Base-by-base conservation (phyloP, 2,888 invertebrate species). In the Phortica okadai region DNA sequence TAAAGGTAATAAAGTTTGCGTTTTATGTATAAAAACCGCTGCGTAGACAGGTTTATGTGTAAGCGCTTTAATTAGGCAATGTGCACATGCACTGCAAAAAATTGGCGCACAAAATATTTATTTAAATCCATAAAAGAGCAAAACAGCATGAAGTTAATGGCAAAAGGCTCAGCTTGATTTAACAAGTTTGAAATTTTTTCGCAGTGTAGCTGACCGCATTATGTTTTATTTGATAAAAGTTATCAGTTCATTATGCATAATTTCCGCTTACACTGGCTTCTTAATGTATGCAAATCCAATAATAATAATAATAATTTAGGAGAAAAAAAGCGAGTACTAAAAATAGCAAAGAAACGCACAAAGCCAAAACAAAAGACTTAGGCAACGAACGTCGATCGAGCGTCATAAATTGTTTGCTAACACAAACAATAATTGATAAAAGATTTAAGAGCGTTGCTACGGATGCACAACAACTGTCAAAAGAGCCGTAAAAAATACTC, bases 211-310 rank as follows among this genome's bases (percentile, higher is more conserved):
- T 59, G 59, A 59, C 59, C 59, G 59, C 10, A 11, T 59, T 59
- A 59, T 59, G 10, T n/a, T 14, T 59, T 16, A 21, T 59, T 59
- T 59, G 50, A 59, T 21, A 59, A 59, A 59, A 41, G 41, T 66
- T 66, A 66, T 66, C 41, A 66, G 66, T 42, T 42, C 14, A 42
- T 66, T 33, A 42, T 66, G 42, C 66, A 66, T 66, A 41, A 45
- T 75, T 44, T 50, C 10, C 16, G 11, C 83, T 56, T 16, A 56
- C 54, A 54, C 6, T 25, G 6, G 41, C n/a, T n/a, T 33, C n/a
- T 54, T 72, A 45, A 79, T 58, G 72, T 82, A 84, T 82, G 84
- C 82, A 82, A 82, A 84, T 84, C 82, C 70, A 41, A 41, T 74
- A 67, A 77, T 77, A 83, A 77, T 77, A 83, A 67, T 59, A 16